Evolutionary conservation across 1,140 invertebrate genomes (phyloP), one percentile per base, ranked within the genome.

Genomic region (Ceratosolen fusciceps): DNA sequence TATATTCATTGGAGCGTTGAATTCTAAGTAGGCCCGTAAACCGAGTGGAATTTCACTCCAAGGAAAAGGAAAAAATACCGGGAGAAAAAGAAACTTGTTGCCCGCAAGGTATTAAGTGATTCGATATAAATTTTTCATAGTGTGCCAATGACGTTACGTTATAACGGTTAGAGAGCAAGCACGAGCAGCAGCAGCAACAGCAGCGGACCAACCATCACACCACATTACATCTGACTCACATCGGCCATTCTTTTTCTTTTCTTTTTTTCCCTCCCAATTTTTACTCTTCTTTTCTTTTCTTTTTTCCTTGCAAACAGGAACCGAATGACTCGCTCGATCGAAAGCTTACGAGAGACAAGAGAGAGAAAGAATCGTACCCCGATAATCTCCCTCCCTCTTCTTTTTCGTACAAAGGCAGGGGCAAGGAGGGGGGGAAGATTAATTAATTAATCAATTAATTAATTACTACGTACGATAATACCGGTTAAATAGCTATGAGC

Each of bases 121-220:
- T 65, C 31, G 60, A 65, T 65, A 37, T 37, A n/a, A 65, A 8
- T 37, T n/a, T 65, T 37, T 37, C 21, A 21, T 31, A 37, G 2
- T 37, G n/a, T 37, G 10, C 31, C 60, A 65, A 65, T 65, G 60
- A 65, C 60, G 60, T 65, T 65, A 65, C 37, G 19, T 37, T 65
- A 65, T 65, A 65, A 65, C 31, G 31, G 60, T 37, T 65, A 19
- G 31, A 37, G 19, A 65, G 31, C 60, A n/a, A 9, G 0, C 60
- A 31, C 19, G 31, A 37, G 7, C n/a, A n/a, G n/a, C n/a, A n/a
- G n/a, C n/a, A n/a, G n/a, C n/a, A n/a, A n/a, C n/a, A n/a, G n/a
- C n/a, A n/a, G n/a, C n/a, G n/a, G n/a, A n/a, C n/a, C n/a, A n/a
- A n/a, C n/a, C n/a, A n/a, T n/a, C n/a, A n/a, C n/a, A n/a, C n/a